Evolutionary conservation across 1,140 invertebrate species (phyloP).

Genomic region (Saccostrea cuccullata): DNA sequence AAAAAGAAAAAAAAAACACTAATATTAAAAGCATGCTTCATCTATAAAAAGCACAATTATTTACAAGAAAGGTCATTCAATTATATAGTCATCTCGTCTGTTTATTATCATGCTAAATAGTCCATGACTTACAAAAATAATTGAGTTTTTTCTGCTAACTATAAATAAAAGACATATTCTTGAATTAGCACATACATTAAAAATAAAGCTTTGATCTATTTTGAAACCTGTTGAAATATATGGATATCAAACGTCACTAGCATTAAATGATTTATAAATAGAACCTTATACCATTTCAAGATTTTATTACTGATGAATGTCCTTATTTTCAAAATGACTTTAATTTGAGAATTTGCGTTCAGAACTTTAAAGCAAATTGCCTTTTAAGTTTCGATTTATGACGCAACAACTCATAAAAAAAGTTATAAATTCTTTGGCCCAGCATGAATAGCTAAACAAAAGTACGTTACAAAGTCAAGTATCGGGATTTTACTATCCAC

Average conservation of each 20-base stretch:
- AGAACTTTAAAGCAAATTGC: not conserved
- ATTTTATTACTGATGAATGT: not conserved
- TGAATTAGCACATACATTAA: no score
- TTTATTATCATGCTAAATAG: no score
- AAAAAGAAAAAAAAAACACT: conserved; percentile 11
- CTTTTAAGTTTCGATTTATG: conserved; percentile 2
- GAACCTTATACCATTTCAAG: not conserved
- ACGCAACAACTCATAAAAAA: not conserved
- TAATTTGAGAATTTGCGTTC: not conserved
- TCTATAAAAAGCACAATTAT: no score
- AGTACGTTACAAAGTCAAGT: not conserved
- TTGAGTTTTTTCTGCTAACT: no score
- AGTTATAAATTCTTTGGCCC: not conserved
- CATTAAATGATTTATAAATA: not conserved
- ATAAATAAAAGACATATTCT: no score
- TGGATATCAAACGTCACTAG: not conserved
- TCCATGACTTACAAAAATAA: no score
- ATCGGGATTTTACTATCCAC: not conserved
- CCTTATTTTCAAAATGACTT: not conserved
- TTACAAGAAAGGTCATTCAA: no score
- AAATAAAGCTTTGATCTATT: not conserved
- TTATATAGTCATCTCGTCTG: no score
- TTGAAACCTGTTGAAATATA: not conserved
- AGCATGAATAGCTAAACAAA: not conserved
- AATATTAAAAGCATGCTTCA: no score